These are phyloP conservation scores for Schizopygopsis malacanthus DNA, from an alignment of 2,797 vertebrate species.

Conservation along the genomic window DNA sequence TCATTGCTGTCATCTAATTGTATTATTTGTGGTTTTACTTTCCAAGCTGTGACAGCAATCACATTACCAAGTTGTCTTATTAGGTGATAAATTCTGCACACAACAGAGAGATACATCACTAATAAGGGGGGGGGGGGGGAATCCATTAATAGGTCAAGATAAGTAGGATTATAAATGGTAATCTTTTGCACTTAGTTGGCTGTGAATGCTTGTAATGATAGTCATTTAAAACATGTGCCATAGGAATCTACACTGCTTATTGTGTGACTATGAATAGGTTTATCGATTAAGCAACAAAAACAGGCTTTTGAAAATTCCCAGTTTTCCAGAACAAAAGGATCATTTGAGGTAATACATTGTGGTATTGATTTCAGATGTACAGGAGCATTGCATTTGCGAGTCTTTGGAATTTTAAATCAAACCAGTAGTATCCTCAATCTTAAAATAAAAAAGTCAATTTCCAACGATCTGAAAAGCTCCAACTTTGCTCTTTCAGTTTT, in stretches of 20 bases:
- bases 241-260: neutral
- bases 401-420: neutral
- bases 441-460: neutral
- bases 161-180: neutral
- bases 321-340: conserved; percentile 2
- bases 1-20: neutral
- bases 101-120: too few species aligned
- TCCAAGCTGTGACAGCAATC: neutral
- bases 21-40: neutral
- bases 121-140: too few species aligned
- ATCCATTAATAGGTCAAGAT: neutral
- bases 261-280: neutral
- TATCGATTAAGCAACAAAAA: conserved; percentile 17
- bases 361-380: conserved; percentile 20
- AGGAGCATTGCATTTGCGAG: neutral
- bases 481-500: neutral
- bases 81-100: neutral
- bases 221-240: neutral
- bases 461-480: neutral
- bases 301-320: neutral
- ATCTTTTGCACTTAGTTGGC: neutral
- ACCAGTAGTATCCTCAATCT: neutral
- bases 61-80: neutral
- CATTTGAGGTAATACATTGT: neutral
- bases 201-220: neutral